Conservation (phyloP, 2,797 vertebrate species). For the Cheirogaleus major region DNA sequence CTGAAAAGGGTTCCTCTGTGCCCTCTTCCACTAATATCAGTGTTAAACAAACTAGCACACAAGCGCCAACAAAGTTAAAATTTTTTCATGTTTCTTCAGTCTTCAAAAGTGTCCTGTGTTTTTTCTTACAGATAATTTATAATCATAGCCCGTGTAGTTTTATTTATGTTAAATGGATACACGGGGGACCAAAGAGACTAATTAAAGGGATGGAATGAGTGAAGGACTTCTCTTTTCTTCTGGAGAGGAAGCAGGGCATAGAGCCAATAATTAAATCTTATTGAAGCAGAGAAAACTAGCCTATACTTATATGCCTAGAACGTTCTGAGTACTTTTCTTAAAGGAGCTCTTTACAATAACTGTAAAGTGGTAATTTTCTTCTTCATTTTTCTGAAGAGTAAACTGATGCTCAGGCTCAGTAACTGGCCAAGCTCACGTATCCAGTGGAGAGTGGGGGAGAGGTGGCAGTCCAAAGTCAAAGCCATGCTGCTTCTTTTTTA, state of each 20-base stretch:
- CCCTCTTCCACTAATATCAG: neutral
- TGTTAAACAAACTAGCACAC: neutral
- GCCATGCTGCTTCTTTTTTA: neutral
- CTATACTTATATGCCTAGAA: neutral
- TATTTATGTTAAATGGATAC: neutral
- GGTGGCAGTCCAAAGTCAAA: neutral
- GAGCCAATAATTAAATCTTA: neutral
- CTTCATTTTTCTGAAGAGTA: constrained; percentile 13
- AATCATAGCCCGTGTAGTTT: neutral
- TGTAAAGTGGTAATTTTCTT: constrained; percentile 2
- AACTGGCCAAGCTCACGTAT: neutral
- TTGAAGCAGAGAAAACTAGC: neutral
- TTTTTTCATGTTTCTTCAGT: neutral
- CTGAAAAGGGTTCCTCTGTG: neutral
- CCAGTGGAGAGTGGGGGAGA: fast-evolving
- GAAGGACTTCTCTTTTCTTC: neutral
- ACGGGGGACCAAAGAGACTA: neutral
- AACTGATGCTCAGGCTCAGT: neutral
- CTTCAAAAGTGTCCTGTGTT: neutral
- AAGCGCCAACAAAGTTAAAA: neutral
- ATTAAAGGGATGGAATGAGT: neutral
- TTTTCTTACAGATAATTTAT: neutral
- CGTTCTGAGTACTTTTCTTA: neutral
- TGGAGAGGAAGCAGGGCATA: neutral
- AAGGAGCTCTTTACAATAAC: neutral